phyloP scores from a whole-genome alignment of 2,113 vertebrate genomes.

The Poeciliopsis occidentalis region DNA sequence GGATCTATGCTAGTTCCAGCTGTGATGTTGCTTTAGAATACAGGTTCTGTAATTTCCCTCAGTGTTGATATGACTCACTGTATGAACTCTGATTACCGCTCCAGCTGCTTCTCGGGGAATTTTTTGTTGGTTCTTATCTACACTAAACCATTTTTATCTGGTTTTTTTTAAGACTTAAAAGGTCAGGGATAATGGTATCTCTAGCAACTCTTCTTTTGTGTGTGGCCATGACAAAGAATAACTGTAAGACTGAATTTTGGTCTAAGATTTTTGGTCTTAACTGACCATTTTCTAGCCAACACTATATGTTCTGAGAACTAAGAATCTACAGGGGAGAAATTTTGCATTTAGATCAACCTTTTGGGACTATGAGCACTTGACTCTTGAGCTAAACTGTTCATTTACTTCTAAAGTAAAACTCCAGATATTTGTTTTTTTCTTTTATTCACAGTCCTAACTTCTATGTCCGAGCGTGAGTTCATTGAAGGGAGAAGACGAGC shows the following conservation, averaged over 20 bases:
- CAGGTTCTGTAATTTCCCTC: background rate
- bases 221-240: background rate
- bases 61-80: background rate
- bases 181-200: background rate
- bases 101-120: background rate
- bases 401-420: background rate
- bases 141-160: background rate
- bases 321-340: background rate
- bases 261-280: background rate
- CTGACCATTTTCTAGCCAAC: too few relatives aligned
- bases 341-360: background rate
- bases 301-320: too few relatives aligned
- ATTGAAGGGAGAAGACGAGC: constrained; percentile 92
- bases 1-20: background rate
- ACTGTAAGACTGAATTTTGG: background rate
- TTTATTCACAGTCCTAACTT: constrained; percentile 66
- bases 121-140: background rate
- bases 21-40: background rate
- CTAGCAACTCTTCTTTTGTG: background rate
- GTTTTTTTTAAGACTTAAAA: background rate
- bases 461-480: constrained; percentile 89
- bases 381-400: background rate
- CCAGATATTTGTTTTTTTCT: constrained; percentile 18
- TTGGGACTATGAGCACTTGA: background rate
- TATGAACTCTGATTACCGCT: background rate